Evolutionary conservation across 2,888 invertebrate species (phyloP).

Genomic region (Phyllotreta cruciferae): DNA sequence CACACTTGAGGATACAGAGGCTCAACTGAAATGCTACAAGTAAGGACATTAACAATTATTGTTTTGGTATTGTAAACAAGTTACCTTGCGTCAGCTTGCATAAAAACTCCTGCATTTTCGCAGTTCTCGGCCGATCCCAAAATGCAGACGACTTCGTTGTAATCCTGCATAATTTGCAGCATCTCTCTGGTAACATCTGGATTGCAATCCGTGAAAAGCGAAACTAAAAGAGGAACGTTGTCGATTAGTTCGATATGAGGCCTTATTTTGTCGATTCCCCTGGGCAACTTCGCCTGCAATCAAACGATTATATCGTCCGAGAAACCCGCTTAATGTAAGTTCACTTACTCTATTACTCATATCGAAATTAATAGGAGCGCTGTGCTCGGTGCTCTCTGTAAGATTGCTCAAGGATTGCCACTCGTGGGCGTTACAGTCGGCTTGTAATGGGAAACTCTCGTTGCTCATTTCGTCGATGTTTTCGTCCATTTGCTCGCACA

Average conservation of each 20-base stretch:
- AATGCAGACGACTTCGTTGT: conserved; percentile 94
- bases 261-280: conserved; percentile 95
- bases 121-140: conserved; percentile 91
- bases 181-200: conserved; percentile 90
- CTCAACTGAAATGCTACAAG: conserved; percentile 85
- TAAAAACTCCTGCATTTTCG: conserved; percentile 89
- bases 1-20: conserved; percentile 92
- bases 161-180: conserved; percentile 95
- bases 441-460: conserved; percentile 57
- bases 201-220: conserved; percentile 96
- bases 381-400: conserved; percentile 90
- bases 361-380: conserved; percentile 90
- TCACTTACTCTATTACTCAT: conserved; percentile 82
- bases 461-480: conserved; percentile 57
- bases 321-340: too few relatives aligned
- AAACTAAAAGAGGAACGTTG: conserved; percentile 96
- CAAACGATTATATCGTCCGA: background rate
- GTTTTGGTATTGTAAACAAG: conserved; percentile 4
- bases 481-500: conserved; percentile 52
- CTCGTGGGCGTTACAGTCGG: conserved; percentile 66
- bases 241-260: conserved; percentile 95
- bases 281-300: conserved; percentile 86
- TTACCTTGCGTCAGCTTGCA: conserved; percentile 90
- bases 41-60: conserved; percentile 31
- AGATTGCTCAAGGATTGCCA: conserved; percentile 85